Evolutionary conservation across 2,888 invertebrate genomes (phyloP), one percentile per base, ranked within the genome.

Genomic region (Galerucella pusilla): DNA sequence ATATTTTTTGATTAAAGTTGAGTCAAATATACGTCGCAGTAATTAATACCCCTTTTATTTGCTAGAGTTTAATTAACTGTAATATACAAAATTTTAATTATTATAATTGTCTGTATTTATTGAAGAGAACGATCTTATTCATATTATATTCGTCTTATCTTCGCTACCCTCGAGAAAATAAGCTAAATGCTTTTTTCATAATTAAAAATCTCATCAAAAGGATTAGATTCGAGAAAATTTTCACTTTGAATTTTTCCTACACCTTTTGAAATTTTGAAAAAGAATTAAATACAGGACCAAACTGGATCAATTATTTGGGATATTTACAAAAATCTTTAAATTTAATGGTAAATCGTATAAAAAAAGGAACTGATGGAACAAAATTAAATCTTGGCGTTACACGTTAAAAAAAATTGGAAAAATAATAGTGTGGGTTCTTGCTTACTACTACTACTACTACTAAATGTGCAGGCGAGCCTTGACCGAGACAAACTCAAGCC

Each of bases 201-300:
- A 71, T 71, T 71, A 71, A 71, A 71, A 71, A 66, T 66, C 71
- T 66, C 66, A 45, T 65, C 59, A 66, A 71, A 71, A 42, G 59
- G 59, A 71, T 66, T 65, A 65, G 54, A 71, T 71, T 16, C 71
- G 65, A 59, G 57, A 76, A 73, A 64, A 69, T 76, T 76, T 74
- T 76, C 67, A 68, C 71, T 76, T 68, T 67, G 66, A 72, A 68
- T 60, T 68, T 68, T 52, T 63, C 69, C 59, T 65, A 66, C 66
- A 74, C 70, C 69, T 66, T 69, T 28, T 65, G 57, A 73, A 42
- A 70, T 59, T 49, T 52, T 20, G 42, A 52, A 63, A 71, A n/a
- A 25, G 14, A 66, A 71, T n/a, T 59, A 2, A 5, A 45, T 10
- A 7, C 64, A 45, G 35, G 60, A 1, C 16, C 16, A 16, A 52